phyloP scores from a whole-genome alignment of 2,113 vertebrate species.

The Coracopsis vasa region DNA sequence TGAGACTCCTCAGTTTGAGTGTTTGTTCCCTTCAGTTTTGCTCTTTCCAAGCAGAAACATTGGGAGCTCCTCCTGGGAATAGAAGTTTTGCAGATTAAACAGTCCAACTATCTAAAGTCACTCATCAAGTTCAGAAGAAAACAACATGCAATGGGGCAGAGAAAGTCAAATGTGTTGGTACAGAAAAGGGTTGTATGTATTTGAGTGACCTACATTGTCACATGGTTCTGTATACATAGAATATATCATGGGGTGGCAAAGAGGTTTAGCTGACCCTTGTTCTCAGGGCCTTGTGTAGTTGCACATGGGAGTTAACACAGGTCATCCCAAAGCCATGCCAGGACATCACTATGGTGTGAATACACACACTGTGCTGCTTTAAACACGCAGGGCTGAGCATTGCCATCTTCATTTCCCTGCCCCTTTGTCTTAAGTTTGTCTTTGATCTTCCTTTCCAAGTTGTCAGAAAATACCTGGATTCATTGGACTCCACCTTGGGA shows the following conservation, averaged over 20 bases:
- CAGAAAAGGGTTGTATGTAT: not conserved
- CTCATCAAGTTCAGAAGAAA: not conserved
- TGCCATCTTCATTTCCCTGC: not conserved
- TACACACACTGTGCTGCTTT: accelerated
- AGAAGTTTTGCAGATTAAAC: not conserved
- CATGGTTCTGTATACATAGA: not conserved
- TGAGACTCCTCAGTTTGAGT: not conserved
- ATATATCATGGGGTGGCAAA: not conserved
- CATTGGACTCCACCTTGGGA: not conserved
- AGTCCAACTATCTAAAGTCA: not conserved
- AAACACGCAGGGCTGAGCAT: not conserved
- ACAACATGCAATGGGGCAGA: accelerated
- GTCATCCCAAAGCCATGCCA: not conserved
- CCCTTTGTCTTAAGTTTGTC: not conserved
- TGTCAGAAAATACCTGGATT: not conserved
- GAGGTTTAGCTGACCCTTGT: not conserved
- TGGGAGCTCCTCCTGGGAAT: not conserved
- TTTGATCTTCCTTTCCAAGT: slow-evolving; percentile 23
- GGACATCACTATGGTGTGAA: not conserved
- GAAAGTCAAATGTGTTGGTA: accelerated
- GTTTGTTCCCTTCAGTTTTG: not conserved
- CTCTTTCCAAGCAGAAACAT: not conserved
- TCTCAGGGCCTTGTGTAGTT: not conserved
- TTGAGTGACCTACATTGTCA: not conserved
- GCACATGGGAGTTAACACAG: not conserved